phyloP scores from a whole-genome alignment of 2,797 vertebrate genomes.

The Phrynocephalus forsythii region DNA sequence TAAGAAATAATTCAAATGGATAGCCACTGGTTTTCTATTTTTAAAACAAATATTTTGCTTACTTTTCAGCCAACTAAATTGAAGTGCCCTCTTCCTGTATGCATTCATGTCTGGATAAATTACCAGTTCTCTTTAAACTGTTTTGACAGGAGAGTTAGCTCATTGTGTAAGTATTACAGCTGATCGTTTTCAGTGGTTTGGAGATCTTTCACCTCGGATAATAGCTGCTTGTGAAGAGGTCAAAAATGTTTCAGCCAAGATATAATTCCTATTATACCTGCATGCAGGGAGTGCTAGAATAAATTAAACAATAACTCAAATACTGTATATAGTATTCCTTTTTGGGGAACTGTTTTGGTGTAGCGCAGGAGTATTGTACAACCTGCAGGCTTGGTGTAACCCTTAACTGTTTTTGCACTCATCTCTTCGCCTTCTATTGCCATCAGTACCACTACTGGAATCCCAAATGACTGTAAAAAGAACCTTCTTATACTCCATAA shows the following conservation, averaged over 20 bases:
- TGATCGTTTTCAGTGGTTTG: conserved; percentile 50
- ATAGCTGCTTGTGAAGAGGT: conserved; percentile 42
- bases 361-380: neutral
- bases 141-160: conserved; percentile 51
- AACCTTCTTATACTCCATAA: no score
- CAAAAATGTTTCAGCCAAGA: conserved; percentile 55
- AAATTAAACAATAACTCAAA: conserved; percentile 47
- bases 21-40: conserved; percentile 45
- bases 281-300: no score
- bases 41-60: conserved; percentile 50
- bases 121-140: conserved; percentile 61
- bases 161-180: conserved; percentile 45
- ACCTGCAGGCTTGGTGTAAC: no score
- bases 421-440: no score
- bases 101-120: conserved; percentile 60
- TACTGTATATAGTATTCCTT: neutral
- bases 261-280: conserved; percentile 54
- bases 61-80: conserved; percentile 52
- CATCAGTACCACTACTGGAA: no score
- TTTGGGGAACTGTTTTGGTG: neutral
- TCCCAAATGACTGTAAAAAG: no score
- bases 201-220: conserved; percentile 46
- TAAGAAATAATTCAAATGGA: conserved; percentile 58
- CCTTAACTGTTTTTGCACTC: no score
- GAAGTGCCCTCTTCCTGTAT: conserved; percentile 51